Evolutionary conservation across 2,888 invertebrate species (phyloP).

Genomic region (Zeuzera pyrina): DNA sequence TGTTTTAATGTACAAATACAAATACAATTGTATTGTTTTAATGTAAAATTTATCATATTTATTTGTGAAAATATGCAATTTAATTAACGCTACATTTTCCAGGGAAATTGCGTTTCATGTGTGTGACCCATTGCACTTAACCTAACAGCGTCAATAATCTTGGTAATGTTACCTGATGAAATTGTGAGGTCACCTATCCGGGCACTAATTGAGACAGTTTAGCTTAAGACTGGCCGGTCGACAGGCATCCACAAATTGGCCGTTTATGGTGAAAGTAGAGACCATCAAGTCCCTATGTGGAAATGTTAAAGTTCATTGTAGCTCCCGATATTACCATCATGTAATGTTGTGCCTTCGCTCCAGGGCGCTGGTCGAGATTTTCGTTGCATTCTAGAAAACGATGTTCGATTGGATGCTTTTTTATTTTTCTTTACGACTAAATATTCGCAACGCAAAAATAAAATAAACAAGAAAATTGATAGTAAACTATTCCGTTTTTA

Average conservation of each 20-base stretch:
- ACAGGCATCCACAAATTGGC: conserved; percentile 61
- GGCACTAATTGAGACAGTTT: conserved; percentile 70
- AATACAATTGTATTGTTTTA: too few species aligned
- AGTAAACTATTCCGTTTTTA: too few species aligned
- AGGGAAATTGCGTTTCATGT: conserved; percentile 25
- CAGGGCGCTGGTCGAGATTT: conserved; percentile 39
- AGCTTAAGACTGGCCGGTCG: conserved; percentile 59
- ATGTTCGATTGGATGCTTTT: conserved; percentile 2
- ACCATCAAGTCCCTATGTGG: conserved; percentile 51
- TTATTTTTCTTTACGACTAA: too few species aligned
- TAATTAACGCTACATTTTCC: conserved; percentile 30
- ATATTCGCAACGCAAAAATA: too few species aligned
- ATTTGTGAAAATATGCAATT: too few species aligned
- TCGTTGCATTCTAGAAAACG: conserved; percentile 27
- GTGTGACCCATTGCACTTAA: conserved; percentile 45
- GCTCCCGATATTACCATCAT: conserved; percentile 58
- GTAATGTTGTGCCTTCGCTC: conserved; percentile 47
- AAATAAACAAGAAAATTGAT: too few species aligned
- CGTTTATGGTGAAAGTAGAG: conserved; percentile 68
- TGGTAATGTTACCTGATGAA: conserved; percentile 41
- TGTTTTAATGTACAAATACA: too few species aligned
- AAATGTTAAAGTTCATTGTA: conserved; percentile 63
- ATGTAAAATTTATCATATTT: too few species aligned
- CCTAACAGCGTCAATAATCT: conserved; percentile 54
- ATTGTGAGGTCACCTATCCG: conserved; percentile 66